phyloP scores from a whole-genome alignment of 2,888 invertebrate genomes.

The Phyllotreta striolata region DNA sequence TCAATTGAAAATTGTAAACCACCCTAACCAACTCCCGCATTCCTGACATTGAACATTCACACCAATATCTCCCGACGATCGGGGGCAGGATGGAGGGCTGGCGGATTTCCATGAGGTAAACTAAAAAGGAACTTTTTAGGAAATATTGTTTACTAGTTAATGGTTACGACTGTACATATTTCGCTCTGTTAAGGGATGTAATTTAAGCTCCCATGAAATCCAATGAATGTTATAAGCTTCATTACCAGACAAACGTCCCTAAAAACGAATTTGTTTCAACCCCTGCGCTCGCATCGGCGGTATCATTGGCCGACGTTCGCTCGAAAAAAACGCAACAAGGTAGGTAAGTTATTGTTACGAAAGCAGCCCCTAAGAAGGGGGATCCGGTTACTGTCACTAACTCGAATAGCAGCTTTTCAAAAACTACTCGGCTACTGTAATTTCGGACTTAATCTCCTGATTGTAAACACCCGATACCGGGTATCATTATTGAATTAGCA shows the following conservation, averaged over 20 bases:
- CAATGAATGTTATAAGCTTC: conserved; percentile 5
- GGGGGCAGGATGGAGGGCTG: conserved; percentile 14
- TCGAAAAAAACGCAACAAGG: conserved; percentile 23
- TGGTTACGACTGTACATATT: no score
- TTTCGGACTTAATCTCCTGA: conserved; percentile 37
- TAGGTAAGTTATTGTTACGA: conserved; percentile 28
- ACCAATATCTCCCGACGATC: conserved; percentile 52
- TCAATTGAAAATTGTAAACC: conserved; percentile 61
- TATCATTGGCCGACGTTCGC: conserved; percentile 27
- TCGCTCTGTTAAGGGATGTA: no score
- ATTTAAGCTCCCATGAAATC: no score
- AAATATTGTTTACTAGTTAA: no score
- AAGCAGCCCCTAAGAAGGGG: conserved; percentile 22
- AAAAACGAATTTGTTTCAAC: no score
- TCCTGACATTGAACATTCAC: conserved; percentile 58
- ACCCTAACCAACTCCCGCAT: conserved; percentile 57
- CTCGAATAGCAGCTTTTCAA: conserved; percentile 36
- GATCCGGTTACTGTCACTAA: conserved; percentile 41
- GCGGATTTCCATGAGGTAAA: neutral
- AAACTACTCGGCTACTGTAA: conserved; percentile 41
- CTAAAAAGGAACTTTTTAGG: neutral
- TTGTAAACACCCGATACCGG: conserved; percentile 37
- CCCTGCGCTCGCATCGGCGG: neutral
- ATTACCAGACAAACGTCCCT: neutral
- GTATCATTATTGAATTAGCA: conserved; percentile 40